Percentiles rank a stretch among this genome's conserved stretches.
phyloP scores from a whole-genome alignment of 2,888 invertebrate genomes.

The Didymodactylos carnosus region DNA sequence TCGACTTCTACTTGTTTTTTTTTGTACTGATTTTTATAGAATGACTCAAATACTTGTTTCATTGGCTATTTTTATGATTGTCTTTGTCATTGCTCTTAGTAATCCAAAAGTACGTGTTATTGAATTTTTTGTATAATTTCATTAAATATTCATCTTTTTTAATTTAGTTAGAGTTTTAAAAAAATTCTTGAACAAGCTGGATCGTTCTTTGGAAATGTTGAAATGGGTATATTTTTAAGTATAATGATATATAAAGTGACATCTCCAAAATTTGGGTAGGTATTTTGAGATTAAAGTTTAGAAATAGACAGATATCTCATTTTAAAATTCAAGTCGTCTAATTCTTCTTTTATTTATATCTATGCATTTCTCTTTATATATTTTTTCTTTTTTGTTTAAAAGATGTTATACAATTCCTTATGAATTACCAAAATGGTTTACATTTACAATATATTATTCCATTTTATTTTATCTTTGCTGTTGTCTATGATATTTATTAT shows the following conservation, averaged over 20 bases:
- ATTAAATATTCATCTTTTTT: no score
- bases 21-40: conserved; percentile 15
- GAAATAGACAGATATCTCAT: no score
- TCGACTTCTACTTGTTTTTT: background rate
- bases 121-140: no score
- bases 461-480: conserved; percentile 27
- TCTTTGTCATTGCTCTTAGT: conserved; percentile 26
- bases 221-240: conserved; percentile 26
- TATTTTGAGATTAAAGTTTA: background rate
- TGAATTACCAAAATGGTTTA: conserved; percentile 20
- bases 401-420: conserved; percentile 22
- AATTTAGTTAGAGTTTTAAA: conserved; percentile 25
- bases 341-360: no score
- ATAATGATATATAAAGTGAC: conserved; percentile 24
- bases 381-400: conserved; percentile 17
- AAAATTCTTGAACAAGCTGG: conserved; percentile 28
- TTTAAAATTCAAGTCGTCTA: no score
- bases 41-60: conserved; percentile 19
- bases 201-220: conserved; percentile 25
- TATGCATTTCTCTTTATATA: background rate
- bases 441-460: conserved; percentile 22
- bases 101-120: conserved; percentile 28
- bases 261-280: conserved; percentile 21
- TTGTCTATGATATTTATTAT: conserved; percentile 23
- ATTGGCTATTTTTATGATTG: conserved; percentile 21